These are phyloP conservation scores for Ranitomeya variabilis DNA, from an alignment of 2,113 vertebrate species.

Conservation along the genomic window DNA sequence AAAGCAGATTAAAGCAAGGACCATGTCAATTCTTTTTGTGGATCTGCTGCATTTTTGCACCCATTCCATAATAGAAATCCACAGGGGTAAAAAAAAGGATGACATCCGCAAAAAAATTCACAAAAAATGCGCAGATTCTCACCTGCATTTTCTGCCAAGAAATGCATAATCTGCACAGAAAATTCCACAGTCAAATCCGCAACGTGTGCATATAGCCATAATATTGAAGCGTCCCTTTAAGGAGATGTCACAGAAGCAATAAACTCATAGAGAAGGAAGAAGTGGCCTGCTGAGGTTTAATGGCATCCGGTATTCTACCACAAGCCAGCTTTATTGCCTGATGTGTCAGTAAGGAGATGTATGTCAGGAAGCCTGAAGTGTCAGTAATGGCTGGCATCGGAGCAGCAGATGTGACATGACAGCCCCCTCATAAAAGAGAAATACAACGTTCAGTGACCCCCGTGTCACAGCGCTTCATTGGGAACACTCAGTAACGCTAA, in stretches of 20 bases:
- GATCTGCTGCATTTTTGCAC: too few relatives aligned
- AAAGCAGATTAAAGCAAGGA: too few relatives aligned
- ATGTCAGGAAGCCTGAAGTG: background rate
- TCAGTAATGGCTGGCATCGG: background rate
- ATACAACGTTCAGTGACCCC: background rate
- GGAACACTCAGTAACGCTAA: background rate
- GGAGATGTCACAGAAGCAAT: background rate
- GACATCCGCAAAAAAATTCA: too few relatives aligned
- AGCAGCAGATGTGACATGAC: conserved; percentile 28
- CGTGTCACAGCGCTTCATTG: conserved; percentile 1
- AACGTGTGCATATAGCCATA: too few relatives aligned
- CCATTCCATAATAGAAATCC: too few relatives aligned
- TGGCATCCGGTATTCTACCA: background rate
- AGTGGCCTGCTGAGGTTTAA: background rate
- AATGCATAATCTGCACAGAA: too few relatives aligned
- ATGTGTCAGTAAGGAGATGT: conserved; percentile 10
- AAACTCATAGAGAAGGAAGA: background rate
- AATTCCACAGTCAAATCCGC: too few relatives aligned
- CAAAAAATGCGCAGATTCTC: too few relatives aligned
- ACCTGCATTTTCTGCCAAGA: too few relatives aligned
- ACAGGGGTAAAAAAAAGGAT: too few relatives aligned
- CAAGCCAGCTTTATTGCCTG: conserved; percentile 7
- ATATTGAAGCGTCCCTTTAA: background rate
- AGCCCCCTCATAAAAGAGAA: conserved; percentile 13
- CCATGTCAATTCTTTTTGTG: too few relatives aligned